Base-by-base conservation (phyloP, 2,797 vertebrate species). In the Lithobates sylvaticus region DNA sequence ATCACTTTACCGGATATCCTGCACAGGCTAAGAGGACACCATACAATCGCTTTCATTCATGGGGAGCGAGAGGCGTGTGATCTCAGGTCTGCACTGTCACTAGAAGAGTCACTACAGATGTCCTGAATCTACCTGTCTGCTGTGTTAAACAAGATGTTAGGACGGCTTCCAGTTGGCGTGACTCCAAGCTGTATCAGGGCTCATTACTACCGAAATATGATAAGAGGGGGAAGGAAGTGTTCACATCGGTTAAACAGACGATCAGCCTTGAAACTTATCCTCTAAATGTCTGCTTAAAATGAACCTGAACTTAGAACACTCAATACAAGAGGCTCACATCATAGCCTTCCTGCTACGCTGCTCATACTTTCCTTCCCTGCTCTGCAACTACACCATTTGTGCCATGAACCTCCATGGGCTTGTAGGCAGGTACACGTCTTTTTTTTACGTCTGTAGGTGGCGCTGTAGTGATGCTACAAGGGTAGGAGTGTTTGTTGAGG, bases 1-100 rank as follows among this genome's bases (percentile, higher is more conserved):
- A 87, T 87, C 76, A 44, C 39, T 75, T 87, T 84, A 83, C 81
- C 85, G 75, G 85, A 84, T 79, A 84, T 84, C 86, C 86, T 79
- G 81, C 32, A 29, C 27, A 6, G 84, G 78, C 50, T 82, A 82
- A 76, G 39, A 44, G 69, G 68, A 47, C 67, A 36, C 21, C 15
- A 42, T 29, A 87, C 76, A 84, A 87, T 75, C 80, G 70, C 42
- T 84, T 80, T 79, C 70, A 79, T 87, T 87, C 86, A 84, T 70
- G 23, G 50, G 23, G 42, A 27, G 32, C 58, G 67, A 69, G 16
- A 84, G 70, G 42, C 32, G 68, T 73, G 26, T 65, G 80, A 78
- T 78, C 75, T 58, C 27, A 4, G 27, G 27, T 32, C 64, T 26
- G 27, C 69, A 50, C 54, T 26, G 27, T 65, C 68, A 42, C 47